phyloP scores from a whole-genome alignment of 2,113 vertebrate genomes.

The Rattus rattus region DNA sequence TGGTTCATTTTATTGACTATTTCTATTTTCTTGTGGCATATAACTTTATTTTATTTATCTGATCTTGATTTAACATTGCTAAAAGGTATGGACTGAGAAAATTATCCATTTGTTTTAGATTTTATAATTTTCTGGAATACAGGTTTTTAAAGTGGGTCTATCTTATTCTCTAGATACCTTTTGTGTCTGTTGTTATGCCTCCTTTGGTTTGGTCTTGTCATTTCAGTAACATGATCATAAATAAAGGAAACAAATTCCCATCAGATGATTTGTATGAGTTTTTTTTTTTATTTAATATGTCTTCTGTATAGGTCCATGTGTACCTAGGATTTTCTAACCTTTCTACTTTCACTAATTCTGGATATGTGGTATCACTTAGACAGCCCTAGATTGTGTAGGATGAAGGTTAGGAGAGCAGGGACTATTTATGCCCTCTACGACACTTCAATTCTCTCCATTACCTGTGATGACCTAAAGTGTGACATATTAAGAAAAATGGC shows the following conservation, averaged over 20 bases:
- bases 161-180: too few relatives aligned
- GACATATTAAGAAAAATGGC: background rate
- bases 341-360: background rate
- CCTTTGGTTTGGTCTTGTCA: too few relatives aligned
- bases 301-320: background rate
- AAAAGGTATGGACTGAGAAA: too few relatives aligned
- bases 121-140: too few relatives aligned
- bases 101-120: too few relatives aligned
- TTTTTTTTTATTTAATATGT: background rate
- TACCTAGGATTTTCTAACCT: background rate
- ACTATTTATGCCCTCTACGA: background rate
- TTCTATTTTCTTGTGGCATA: too few relatives aligned
- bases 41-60: too few relatives aligned
- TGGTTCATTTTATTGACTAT: too few relatives aligned
- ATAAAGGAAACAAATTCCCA: background rate
- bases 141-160: too few relatives aligned
- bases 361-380: background rate
- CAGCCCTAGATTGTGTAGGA: background rate
- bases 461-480: background rate
- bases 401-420: background rate
- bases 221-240: background rate
- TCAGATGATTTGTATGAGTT: background rate
- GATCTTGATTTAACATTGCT: too few relatives aligned
- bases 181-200: too few relatives aligned
- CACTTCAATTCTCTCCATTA: background rate